A percentile compares a stretch with the other conserved stretches of the same genome.
Evolutionary conservation across 2,797 vertebrate genomes (phyloP).

Genomic region (Chloroceryle inda): DNA sequence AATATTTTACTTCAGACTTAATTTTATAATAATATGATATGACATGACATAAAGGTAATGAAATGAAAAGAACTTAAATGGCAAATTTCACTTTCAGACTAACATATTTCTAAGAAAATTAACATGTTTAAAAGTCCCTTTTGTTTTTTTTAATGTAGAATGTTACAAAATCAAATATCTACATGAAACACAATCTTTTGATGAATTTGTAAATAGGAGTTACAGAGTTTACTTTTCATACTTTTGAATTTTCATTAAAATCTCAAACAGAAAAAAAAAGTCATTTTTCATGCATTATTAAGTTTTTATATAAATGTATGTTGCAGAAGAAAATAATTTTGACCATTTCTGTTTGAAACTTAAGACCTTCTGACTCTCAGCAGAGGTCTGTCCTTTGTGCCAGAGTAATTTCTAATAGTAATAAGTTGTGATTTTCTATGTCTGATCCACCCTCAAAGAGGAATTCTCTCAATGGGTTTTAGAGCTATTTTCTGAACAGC

Average conservation of each 20-base stretch:
- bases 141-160: neutral
- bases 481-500: neutral
- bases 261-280: neutral
- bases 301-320: neutral
- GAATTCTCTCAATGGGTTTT: neutral
- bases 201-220: slow-evolving; percentile 45
- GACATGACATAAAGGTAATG: neutral
- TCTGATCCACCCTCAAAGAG: neutral
- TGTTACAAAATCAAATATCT: slow-evolving; percentile 21
- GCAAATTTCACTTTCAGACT: slow-evolving; percentile 1
- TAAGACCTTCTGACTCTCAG: neutral
- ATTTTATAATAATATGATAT: neutral
- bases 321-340: neutral
- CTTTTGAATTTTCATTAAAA: slow-evolving; percentile 36
- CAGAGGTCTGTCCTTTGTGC: neutral
- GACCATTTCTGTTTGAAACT: neutral
- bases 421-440: neutral
- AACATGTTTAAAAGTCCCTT: neutral
- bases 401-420: neutral
- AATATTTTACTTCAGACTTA: neutral
- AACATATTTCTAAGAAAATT: neutral
- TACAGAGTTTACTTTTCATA: neutral
- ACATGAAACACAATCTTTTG: slow-evolving; percentile 32
- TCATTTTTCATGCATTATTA: neutral
- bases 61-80: neutral